These are phyloP conservation scores for Leucopsar rothschildi DNA, from an alignment of 2,113 vertebrate species.

Conservation along the genomic window DNA sequence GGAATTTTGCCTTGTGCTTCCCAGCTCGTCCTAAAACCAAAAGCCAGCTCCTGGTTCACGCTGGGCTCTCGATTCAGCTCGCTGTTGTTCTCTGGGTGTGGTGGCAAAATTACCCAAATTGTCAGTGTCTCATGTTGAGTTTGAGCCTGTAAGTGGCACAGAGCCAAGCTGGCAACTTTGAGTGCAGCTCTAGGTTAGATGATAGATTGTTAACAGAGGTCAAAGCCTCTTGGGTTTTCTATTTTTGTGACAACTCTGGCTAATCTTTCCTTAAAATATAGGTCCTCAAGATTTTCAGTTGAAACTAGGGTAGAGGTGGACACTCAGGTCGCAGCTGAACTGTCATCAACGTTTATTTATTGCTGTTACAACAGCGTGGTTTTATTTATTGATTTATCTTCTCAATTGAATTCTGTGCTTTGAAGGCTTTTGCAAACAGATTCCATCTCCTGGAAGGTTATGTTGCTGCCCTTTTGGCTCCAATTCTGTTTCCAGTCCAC, in stretches of 20 bases:
- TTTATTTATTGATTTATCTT: neutral
- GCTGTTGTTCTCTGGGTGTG: neutral
- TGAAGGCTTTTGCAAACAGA: neutral
- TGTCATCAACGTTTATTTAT: neutral
- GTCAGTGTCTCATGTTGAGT: neutral
- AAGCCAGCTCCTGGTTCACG: neutral
- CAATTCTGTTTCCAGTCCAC: neutral
- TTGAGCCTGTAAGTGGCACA: neutral
- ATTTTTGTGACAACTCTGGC: neutral
- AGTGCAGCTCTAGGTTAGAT: neutral
- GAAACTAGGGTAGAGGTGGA: neutral
- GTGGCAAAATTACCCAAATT: neutral
- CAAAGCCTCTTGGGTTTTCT: neutral
- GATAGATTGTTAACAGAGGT: neutral
- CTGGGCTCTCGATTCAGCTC: neutral
- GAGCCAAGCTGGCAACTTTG: neutral
- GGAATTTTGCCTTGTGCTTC: neutral
- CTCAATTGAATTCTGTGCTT: neutral
- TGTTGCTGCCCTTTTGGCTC: neutral
- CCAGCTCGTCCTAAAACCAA: neutral
- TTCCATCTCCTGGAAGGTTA: neutral
- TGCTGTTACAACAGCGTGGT: rapidly evolving
- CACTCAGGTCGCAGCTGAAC: neutral
- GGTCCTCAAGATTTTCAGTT: neutral
- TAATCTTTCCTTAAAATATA: neutral